Evolutionary conservation across 2,113 vertebrate genomes (phyloP), one percentile per base, ranked within the genome.

Genomic region (Thalassarche chlororhynchos): DNA sequence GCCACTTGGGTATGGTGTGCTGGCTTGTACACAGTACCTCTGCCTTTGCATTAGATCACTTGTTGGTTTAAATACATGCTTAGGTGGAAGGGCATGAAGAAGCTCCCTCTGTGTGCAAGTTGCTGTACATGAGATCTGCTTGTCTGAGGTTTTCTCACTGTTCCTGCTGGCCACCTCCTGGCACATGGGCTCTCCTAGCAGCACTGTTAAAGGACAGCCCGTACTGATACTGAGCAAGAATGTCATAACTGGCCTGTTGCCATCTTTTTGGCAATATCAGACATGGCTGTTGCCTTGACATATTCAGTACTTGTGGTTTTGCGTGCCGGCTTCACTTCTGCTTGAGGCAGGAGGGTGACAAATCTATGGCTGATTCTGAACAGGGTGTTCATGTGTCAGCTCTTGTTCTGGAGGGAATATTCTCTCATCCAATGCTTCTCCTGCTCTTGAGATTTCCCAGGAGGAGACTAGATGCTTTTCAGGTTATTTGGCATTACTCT

Each of bases 381-480:
- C 13, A 52, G 13, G 6, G 5, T 47, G 13, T 52, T 71, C 42
- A 57, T 0, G 0, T 38, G 28, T 12, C 51, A 40, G 8, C 42
- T 62, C 49, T 70, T 49, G 36, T 9, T 64, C 28, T 83, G 70
- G 28, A 66, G 40, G 26, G 18, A 6, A 10, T 79, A 55, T 32
- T 7, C 28, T 20, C 29, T 66, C 60, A 55, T 16, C 8, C 40
- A 79, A 24, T 0, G 1, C n/a, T 71, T 78, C 38, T 68, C 34
- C 38, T n/a, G 34, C 15, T 72, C 10, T 60, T 72, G 10, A 65
- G 58, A 52, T 79, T 84, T 66, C 13, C 26, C 51, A 54, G 38
- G 25, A 44, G 23, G 31, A 71, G 20, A 34, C 36, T 40, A 54
- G 34, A 17, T 36, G 12, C 25, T 79, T 64, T 57, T 77, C 44